Evolutionary conservation across 2,797 vertebrate species (phyloP).

Genomic region (Oreochromis grahami): DNA sequence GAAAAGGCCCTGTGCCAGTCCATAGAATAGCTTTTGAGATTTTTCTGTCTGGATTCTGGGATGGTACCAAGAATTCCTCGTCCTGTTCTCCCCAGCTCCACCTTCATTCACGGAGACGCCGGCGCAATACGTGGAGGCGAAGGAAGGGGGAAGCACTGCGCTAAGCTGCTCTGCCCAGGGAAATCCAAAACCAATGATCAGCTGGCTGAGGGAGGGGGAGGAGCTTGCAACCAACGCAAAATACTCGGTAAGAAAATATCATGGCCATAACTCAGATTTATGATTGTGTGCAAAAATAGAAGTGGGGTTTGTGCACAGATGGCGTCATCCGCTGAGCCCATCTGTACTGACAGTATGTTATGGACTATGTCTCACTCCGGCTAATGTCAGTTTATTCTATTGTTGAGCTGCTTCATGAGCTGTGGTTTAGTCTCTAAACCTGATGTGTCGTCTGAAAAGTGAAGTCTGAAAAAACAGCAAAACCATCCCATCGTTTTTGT

Average conservation of each 20-base stretch:
- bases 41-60: background rate
- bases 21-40: background rate
- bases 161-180: conserved; percentile 96
- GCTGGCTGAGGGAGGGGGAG: conserved; percentile 93
- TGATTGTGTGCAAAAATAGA: conserved; percentile 41
- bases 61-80: background rate
- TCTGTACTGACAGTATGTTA: conserved; percentile 42
- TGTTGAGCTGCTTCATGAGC: conserved; percentile 3
- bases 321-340: conserved; percentile 35
- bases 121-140: conserved; percentile 95
- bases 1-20: background rate
- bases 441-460: background rate
- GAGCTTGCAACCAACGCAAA: conserved; percentile 86
- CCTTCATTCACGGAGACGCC: conserved; percentile 95
- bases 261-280: conserved; percentile 5
- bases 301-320: conserved; percentile 40
- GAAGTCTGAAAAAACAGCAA: background rate
- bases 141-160: conserved; percentile 90
- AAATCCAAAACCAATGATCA: conserved; percentile 96
- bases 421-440: background rate
- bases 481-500: background rate
- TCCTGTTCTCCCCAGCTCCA: conserved; percentile 81
- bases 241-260: conserved; percentile 83
- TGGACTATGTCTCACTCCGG: background rate
- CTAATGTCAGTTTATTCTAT: conserved; percentile 13